phyloP scores from a whole-genome alignment of 2,888 invertebrate species.

The Drosophila crucigera region DNA sequence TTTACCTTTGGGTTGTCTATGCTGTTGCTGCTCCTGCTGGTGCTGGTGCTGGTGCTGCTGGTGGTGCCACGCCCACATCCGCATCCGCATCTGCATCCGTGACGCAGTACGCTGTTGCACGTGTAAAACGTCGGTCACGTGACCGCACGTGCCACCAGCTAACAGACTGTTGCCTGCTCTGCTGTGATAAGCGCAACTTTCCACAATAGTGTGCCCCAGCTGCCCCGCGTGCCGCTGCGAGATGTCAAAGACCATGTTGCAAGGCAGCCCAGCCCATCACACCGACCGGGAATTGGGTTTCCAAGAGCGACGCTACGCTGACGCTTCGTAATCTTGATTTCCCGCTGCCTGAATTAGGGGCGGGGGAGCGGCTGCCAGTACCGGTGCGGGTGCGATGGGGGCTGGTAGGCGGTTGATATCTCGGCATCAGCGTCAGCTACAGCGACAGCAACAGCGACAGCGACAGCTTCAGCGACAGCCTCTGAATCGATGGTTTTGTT shows the following conservation, averaged over 20 bases:
- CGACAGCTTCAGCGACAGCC: conserved; percentile 9
- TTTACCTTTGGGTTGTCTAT: conserved; percentile 11
- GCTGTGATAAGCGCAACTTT: conserved; percentile 74
- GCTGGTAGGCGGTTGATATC: conserved; percentile 3
- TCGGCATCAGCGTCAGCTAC: conserved; percentile 14
- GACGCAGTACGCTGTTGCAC: conserved; percentile 60
- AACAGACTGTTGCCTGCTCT: conserved; percentile 32
- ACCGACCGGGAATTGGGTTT: conserved; percentile 39
- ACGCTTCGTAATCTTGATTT: conserved; percentile 55
- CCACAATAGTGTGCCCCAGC: conserved; percentile 43
- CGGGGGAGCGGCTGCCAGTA: neutral
- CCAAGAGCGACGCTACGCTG: conserved; percentile 33
- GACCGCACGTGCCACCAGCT: conserved; percentile 72
- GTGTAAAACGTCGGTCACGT: conserved; percentile 79
- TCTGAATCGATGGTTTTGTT: conserved; percentile 70
- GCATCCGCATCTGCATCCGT: conserved; percentile 34
- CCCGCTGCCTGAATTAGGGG: conserved; percentile 18
- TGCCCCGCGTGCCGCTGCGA: conserved; percentile 44
- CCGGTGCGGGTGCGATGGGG: neutral
- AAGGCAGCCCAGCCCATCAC: conserved; percentile 6
- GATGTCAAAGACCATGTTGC: conserved; percentile 71
- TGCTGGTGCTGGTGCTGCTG: conserved; percentile 9
- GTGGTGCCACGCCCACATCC: conserved; percentile 53
- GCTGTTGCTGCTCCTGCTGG: neutral
- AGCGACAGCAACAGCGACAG: neutral